These are phyloP conservation scores for Halictus ligatus DNA, from an alignment of 2,888 invertebrate species.

Conservation along the genomic window DNA sequence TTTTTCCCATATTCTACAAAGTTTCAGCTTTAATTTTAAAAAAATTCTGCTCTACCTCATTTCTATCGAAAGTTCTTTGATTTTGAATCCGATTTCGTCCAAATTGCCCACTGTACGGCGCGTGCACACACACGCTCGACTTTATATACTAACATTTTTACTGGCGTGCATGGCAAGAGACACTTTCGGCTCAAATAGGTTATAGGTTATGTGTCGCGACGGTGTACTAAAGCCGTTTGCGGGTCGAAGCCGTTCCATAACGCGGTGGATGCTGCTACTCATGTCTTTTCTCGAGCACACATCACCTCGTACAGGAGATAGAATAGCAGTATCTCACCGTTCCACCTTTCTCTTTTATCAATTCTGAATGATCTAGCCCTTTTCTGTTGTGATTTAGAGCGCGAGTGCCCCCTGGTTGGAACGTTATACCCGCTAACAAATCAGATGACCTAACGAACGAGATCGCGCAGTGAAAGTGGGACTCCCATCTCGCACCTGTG, in stretches of 20 bases:
- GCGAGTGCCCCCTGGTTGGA: not conserved
- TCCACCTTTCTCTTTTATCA: not conserved
- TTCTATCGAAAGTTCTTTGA: too few relatives aligned
- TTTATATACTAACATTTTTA: not conserved
- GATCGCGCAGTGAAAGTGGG: not conserved
- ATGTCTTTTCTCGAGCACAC: not conserved
- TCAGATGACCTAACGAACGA: not conserved
- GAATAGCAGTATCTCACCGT: not conserved
- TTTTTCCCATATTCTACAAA: too few relatives aligned
- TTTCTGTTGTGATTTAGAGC: not conserved
- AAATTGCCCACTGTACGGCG: too few relatives aligned
- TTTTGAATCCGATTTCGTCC: too few relatives aligned
- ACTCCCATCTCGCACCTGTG: not conserved
- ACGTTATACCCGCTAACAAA: not conserved
- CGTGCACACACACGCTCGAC: too few relatives aligned
- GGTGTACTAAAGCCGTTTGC: not conserved
- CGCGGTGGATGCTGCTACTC: not conserved
- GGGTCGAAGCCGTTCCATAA: not conserved
- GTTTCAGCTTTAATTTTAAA: too few relatives aligned
- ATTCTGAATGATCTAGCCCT: not conserved
- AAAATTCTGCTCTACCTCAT: too few relatives aligned
- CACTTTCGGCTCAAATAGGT: not conserved
- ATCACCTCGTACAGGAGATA: not conserved
- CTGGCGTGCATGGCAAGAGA: not conserved
- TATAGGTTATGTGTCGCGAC: not conserved